Evolutionary conservation across 2,797 vertebrate species (phyloP), one percentile per base, ranked within the genome.

Genomic region (Coregonus suidteri): DNA sequence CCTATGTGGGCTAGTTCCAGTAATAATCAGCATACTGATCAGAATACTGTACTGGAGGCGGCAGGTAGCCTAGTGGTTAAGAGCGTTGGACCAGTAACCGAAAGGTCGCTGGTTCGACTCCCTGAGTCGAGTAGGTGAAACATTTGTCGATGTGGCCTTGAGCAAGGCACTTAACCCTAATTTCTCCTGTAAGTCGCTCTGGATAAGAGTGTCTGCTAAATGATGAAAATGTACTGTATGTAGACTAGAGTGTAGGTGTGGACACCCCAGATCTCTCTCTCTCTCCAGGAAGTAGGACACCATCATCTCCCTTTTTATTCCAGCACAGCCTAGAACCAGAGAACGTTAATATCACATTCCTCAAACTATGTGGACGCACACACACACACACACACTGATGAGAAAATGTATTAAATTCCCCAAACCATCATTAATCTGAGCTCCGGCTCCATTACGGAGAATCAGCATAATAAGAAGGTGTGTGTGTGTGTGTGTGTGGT

Each of bases 351-450:
- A 90, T 91, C 88, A 75, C 34, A 14, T 81, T 89, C 86, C 76
- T 84, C 84, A 47, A 87, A n/a, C 64, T 34, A 62, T 51, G 47
- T 66, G 34, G 35, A 31, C n/a, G n/a, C 72, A 25, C 65, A 77
- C 4, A 69, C 76, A 80, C 56, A 54, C 76, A 54, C 35, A 54
- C 16, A 75, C 79, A 83, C 76, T 75, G 86, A 93, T 92, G 89
- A 93, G 88, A 89, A 91, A 90, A 90, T 79, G 75, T 92, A 92
- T 93, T 89, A 87, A 91, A 91, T 87, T 94, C 91, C 89, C 89
- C 73, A 91, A 91, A 91, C 91, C 82, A 82, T 91, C 92, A 94
- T 93, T 93, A 93, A 94, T 94, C 93, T 93, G 88, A 89, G 88
- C 88, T 88, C 86, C 73, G 54, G 82, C 88, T 92, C 92, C 92